Evolutionary conservation across 37 sponge, comb jelly and placozoan species (phyloP), one percentile per base, ranked within the genome.

Genomic region (Halisarca cf. caerulea): DNA sequence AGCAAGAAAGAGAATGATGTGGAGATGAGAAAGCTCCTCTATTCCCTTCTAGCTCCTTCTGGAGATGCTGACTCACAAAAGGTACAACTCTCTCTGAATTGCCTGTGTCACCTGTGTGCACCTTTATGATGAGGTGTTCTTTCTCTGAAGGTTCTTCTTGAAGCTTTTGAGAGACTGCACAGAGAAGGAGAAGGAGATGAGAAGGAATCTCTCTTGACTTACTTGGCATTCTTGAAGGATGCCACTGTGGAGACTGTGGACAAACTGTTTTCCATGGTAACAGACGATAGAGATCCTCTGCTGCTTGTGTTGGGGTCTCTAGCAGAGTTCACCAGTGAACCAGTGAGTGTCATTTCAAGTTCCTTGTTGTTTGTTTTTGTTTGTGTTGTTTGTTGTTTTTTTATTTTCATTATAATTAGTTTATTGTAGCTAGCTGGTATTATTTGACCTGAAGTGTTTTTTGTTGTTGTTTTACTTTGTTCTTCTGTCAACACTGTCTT

Each of bases 21-120:
- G 3, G 44, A 78, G 27, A 89, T 89, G 80, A 89, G 80, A 59
- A 36, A 37, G 35, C 58, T 84, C 28, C 27, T 89, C 58, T 84
- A 89, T 59, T 68, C 85, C 36, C 37, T 89, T 27, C 80, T 89
- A 23, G 59, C 59, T 57, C 21, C 70, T 34, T 72, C 83, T 47
- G 89, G 89, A 57, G 36, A 62, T 38, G n/a, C 27, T 20, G 28
- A 8, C 24, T 24, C 89, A 39, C 89, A 89, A 66, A 68, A 80
- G 89, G 89, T 89, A 70, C 11, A n/a, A n/a, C n/a, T n/a, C n/a
- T n/a, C n/a, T n/a, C n/a, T n/a, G n/a, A n/a, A n/a, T n/a, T n/a
- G n/a, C n/a, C n/a, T n/a, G n/a, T n/a, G n/a, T n/a, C n/a, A n/a
- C n/a, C n/a, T n/a, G n/a, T n/a, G n/a, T n/a, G n/a, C n/a, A n/a